Evolutionary conservation across 2,113 vertebrate genomes (phyloP).

Genomic region (Spea multiplicata): DNA sequence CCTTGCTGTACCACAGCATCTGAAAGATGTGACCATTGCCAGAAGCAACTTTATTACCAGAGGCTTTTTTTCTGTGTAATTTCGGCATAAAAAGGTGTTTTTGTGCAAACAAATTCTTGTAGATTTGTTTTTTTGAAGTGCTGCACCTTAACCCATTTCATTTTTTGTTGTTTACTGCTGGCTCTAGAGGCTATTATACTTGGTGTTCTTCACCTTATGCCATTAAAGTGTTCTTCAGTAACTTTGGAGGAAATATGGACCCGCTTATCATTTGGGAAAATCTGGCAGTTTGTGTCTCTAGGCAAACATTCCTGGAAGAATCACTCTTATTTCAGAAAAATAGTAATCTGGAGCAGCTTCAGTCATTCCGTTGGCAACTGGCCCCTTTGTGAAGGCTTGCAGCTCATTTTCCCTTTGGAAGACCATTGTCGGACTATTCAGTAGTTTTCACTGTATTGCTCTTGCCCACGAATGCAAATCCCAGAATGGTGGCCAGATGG

Average conservation of each 20-base stretch:
- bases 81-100: not conserved
- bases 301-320: not conserved
- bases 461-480: not conserved
- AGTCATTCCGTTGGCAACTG: too few species aligned
- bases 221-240: not conserved
- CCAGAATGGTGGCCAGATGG: too few species aligned
- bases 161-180: slow-evolving; percentile 1
- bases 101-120: not conserved
- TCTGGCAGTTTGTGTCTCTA: not conserved
- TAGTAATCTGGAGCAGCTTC: too few species aligned
- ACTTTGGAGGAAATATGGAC: not conserved
- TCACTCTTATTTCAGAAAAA: not conserved
- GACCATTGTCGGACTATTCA: not conserved
- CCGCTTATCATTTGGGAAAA: not conserved
- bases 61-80: not conserved
- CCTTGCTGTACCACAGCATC: not conserved
- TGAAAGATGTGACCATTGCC: not conserved
- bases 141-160: not conserved
- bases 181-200: not conserved
- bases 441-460: slow-evolving; percentile 24
- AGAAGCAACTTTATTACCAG: too few species aligned
- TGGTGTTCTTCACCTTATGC: not conserved
- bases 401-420: too few species aligned
- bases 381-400: not conserved
- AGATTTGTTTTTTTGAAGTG: slow-evolving; percentile 4